Evolutionary conservation across 2,797 vertebrate genomes (phyloP).

Genomic region (Dendrocincla fuliginosa): DNA sequence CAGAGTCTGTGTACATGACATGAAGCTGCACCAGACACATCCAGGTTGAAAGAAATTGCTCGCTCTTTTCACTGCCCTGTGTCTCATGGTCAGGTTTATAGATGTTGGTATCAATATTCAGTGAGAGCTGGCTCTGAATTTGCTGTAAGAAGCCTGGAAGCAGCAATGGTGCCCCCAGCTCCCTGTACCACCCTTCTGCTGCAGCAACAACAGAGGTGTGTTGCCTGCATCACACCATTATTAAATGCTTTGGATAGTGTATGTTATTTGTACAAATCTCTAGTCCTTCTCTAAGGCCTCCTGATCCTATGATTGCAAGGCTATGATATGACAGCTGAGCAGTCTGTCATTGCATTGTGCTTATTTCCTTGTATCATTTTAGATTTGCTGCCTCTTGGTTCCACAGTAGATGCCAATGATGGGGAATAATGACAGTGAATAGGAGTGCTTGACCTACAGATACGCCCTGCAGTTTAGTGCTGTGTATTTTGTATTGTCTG

Average conservation of each 20-base stretch:
- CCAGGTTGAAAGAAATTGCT: neutral
- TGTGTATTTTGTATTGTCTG: neutral
- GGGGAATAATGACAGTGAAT: neutral
- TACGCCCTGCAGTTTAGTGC: neutral
- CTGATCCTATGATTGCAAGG: neutral
- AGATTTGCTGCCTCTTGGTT: neutral
- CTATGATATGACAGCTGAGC: neutral
- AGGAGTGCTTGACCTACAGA: neutral
- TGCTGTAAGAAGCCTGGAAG: neutral
- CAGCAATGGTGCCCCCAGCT: fast-evolving
- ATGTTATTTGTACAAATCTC: neutral
- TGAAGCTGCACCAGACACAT: neutral
- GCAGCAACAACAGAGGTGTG: neutral
- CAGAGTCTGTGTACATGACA: neutral
- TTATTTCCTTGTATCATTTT: neutral
- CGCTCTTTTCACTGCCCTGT: neutral
- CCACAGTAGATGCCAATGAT: neutral
- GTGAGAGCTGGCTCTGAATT: neutral
- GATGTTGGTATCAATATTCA: neutral
- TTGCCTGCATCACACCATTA: neutral
- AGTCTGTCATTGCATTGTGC: neutral
- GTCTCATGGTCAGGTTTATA: neutral
- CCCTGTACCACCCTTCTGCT: neutral
- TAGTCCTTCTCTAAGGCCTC: neutral
- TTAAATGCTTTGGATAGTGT: neutral